These are phyloP conservation scores for Rallus limicola DNA, from an alignment of 2,113 vertebrate genomes.

Conservation along the genomic window DNA sequence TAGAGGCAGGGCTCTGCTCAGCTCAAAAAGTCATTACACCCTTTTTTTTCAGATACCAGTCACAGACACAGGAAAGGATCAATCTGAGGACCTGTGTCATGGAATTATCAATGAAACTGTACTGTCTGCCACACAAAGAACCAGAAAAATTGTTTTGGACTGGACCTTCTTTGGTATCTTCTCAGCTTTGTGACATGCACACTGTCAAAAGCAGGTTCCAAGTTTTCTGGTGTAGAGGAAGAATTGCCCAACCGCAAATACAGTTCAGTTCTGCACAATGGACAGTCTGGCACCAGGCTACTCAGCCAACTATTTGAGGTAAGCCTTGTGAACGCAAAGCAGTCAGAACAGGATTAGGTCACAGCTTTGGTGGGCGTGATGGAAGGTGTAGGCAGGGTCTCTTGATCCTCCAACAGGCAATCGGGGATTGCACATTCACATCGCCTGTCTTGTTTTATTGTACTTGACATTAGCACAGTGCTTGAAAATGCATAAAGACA, in stretches of 20 bases:
- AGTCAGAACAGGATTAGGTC: not conserved
- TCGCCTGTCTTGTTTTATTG: not conserved
- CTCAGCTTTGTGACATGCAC: rapidly evolving
- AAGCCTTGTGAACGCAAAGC: not conserved
- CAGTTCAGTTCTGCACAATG: not conserved
- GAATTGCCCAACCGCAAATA: not conserved
- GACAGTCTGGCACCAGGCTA: not conserved
- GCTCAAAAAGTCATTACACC: not conserved
- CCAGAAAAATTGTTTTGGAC: not conserved
- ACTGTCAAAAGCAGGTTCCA: not conserved
- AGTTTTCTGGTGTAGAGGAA: not conserved
- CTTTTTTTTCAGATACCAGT: not conserved
- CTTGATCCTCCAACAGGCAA: not conserved
- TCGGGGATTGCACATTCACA: not conserved
- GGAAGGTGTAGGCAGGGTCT: not conserved
- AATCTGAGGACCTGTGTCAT: not conserved
- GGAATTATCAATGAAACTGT: not conserved
- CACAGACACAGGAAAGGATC: not conserved
- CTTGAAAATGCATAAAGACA: not conserved
- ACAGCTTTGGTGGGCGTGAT: not conserved
- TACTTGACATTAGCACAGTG: not conserved
- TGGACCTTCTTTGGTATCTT: not conserved
- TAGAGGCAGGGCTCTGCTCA: not conserved
- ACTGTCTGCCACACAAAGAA: not conserved
- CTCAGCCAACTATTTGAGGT: not conserved